These are phyloP conservation scores for Erannis defoliaria DNA, from an alignment of 2,888 invertebrate genomes.

Conservation along the genomic window DNA sequence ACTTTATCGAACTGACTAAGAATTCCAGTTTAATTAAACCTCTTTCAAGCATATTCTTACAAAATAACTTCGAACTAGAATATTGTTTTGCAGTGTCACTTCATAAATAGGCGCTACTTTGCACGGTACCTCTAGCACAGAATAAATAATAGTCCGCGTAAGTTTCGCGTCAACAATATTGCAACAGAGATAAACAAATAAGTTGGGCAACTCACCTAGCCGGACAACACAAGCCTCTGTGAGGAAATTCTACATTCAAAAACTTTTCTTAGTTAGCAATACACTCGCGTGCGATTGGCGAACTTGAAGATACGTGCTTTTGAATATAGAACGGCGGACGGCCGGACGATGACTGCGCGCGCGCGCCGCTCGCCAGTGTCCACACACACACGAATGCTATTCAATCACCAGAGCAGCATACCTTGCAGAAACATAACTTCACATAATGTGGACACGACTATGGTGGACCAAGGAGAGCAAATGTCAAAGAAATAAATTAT, in stretches of 20 bases:
- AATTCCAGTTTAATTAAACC: no score
- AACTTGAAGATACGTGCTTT: constrained; percentile 25
- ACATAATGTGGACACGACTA: no score
- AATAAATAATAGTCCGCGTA: no score
- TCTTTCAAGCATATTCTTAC: background rate
- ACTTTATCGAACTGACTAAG: no score
- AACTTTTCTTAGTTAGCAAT: constrained; percentile 22
- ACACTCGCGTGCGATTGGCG: constrained; percentile 32
- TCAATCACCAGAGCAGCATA: constrained; percentile 40
- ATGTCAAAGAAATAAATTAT: no score
- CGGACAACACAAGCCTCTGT: constrained; percentile 18
- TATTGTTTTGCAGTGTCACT: background rate
- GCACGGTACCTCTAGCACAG: background rate
- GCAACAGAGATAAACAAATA: constrained; percentile 21
- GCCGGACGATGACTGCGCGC: constrained; percentile 74
- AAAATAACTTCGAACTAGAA: background rate
- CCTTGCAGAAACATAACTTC: background rate
- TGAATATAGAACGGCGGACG: constrained; percentile 50
- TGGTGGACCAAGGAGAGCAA: no score
- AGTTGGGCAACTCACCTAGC: constrained; percentile 25
- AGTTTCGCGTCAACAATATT: background rate
- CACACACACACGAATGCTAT: constrained; percentile 53
- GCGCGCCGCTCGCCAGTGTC: constrained; percentile 55
- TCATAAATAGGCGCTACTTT: background rate
- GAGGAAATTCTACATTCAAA: constrained; percentile 45